phyloP scores from a whole-genome alignment of 2,113 vertebrate genomes.

The Pluvialis apricaria region DNA sequence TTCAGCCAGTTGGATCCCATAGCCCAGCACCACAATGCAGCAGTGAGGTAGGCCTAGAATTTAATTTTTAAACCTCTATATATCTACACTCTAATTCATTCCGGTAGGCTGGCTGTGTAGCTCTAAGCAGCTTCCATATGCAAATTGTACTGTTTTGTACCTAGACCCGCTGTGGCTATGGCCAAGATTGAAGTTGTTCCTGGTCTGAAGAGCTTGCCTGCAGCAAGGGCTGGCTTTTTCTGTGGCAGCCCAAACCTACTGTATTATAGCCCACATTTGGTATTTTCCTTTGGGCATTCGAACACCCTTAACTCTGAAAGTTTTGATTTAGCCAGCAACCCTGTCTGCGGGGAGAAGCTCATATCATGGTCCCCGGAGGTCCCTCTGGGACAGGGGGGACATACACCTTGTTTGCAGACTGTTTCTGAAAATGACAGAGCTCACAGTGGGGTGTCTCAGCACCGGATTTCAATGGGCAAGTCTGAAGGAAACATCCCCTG shows the following conservation, averaged over 20 bases:
- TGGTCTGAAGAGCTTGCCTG: neutral
- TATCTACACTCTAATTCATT: neutral
- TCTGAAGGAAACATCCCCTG: neutral
- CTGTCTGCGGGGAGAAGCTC: neutral
- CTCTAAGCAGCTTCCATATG: neutral
- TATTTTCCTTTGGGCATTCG: neutral
- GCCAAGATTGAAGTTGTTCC: neutral
- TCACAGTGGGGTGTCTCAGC: neutral
- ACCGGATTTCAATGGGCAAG: neutral
- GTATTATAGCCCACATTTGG: neutral
- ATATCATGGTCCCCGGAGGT: accelerated
- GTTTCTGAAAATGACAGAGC: neutral
- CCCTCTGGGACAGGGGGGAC: neutral
- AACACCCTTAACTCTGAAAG: neutral
- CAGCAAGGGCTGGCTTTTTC: neutral
- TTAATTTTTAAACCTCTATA: neutral
- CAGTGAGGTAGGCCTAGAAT: neutral
- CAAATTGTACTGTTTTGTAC: neutral
- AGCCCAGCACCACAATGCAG: neutral
- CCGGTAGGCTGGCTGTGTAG: neutral
- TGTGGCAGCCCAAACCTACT: neutral
- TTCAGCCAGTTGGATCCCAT: neutral
- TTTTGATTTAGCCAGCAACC: neutral
- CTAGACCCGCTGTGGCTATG: neutral
- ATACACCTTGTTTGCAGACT: neutral